A percentile compares a stretch with the other conserved stretches of the same genome.
Conservation (phyloP, 1,140 invertebrate species). For the Luehdorfia chinensis region DNA sequence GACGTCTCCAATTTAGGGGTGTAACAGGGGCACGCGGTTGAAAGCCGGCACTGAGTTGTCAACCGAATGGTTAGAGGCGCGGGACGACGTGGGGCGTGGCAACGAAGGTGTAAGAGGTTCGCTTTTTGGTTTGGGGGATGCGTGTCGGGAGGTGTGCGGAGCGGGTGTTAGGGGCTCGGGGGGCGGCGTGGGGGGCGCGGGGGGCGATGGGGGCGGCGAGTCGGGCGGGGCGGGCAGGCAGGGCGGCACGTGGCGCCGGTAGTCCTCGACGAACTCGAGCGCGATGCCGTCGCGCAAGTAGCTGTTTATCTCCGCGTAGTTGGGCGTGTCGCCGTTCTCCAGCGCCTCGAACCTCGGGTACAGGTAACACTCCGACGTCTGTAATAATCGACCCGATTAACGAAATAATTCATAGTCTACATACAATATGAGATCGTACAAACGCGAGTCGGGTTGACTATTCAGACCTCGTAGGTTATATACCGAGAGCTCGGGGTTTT, state of each 20-base stretch:
- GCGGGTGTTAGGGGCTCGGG: not conserved
- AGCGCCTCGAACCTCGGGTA: conserved; percentile 53
- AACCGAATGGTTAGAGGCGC: not conserved
- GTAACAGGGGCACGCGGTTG: not conserved
- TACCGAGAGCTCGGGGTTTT: conserved; percentile 7
- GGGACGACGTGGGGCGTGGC: conserved; percentile 24
- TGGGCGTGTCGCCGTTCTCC: conserved; percentile 55
- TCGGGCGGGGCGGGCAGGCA: conserved; percentile 17
- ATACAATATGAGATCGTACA: no score
- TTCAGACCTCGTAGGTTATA: conserved; percentile 29
- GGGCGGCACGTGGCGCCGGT: conserved; percentile 43
- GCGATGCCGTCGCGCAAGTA: conserved; percentile 51
- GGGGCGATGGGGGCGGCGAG: conserved; percentile 3
- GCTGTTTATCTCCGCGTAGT: conserved; percentile 47
- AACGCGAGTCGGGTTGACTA: not conserved
- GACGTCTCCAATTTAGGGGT: no score
- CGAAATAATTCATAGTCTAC: not conserved
- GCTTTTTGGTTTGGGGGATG: no score
- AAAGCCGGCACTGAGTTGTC: not conserved
- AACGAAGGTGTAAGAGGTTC: conserved; percentile 16
- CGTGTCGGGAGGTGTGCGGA: no score
- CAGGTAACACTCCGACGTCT: conserved; percentile 56
- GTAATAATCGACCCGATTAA: conserved; percentile 34
- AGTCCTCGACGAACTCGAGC: conserved; percentile 49
- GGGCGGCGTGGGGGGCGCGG: not conserved